Evolutionary conservation across 2,888 invertebrate genomes (phyloP), one percentile per base, ranked within the genome.

Genomic region (Stenichneumon culpator): DNA sequence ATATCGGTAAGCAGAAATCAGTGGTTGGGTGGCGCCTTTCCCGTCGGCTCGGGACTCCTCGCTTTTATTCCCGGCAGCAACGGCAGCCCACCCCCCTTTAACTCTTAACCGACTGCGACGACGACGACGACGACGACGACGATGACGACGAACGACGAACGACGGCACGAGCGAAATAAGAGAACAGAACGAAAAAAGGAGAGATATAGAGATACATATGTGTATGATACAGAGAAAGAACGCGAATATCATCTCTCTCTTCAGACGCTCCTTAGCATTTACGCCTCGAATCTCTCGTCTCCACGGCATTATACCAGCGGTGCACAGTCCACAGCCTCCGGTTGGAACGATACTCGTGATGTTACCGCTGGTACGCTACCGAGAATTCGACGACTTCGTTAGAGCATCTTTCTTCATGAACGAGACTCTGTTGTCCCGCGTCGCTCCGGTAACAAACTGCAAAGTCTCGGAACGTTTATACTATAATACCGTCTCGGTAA

Each of bases 1-100:
- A 90, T 92, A 93, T 93, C 93, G 90, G 91, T 93, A 91, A 93
- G 93, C 90, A 91, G 93, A 93, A 93, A 93, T 93, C 93, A 92
- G 92, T 91, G 88, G 89, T 89, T 92, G 91, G 90, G 90, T 92
- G 93, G 92, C 92, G 92, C 93, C 93, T 91, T 87, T 86, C 83
- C 86, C 87, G 88, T 88, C 88, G 60, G 79, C 68, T 78, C 57
- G 72, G 63, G 63, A 75, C 70, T 74, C 57, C 63, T 36, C 28
- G 60, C 50, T 83, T 75, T 75, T 57, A 28, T 83, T 80, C 73
- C 79, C 75, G 70, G 73, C 78, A 75, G 57, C 60, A 78, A 54
- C 54, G 54, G 54, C 54, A 54, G 11, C 25, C 67, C 22, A 3
- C 28, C 50, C 50, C 36, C 22, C 52, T 7, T 52, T 54, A 73